Percentiles rank a stretch among this genome's conserved stretches.
Evolutionary conservation across 1,140 invertebrate species (phyloP).

Genomic region (Capitella teleta): DNA sequence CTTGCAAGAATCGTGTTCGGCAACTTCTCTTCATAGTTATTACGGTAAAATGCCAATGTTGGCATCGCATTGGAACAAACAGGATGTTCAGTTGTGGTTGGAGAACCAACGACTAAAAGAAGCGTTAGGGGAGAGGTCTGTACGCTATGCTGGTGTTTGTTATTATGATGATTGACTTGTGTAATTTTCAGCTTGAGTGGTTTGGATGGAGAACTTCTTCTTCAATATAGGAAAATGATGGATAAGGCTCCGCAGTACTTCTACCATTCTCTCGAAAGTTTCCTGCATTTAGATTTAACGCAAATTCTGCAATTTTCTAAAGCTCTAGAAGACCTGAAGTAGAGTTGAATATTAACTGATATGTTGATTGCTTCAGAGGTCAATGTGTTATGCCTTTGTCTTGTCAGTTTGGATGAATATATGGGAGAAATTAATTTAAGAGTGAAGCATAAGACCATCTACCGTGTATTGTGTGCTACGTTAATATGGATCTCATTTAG

Average conservation of each 20-base stretch:
- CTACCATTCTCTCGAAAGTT: conserved; percentile 8
- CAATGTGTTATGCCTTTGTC: too few relatives aligned
- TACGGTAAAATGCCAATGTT: too few relatives aligned
- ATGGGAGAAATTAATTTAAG: too few relatives aligned
- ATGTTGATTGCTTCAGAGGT: too few relatives aligned
- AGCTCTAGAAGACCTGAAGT: conserved; percentile 10
- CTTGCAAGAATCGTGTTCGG: not conserved
- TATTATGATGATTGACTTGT: not conserved
- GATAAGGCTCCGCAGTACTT: conserved; percentile 9
- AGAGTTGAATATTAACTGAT: too few relatives aligned
- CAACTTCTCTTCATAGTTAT: not conserved
- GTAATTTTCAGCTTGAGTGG: conserved; percentile 8
- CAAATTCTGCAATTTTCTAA: conserved; percentile 9
- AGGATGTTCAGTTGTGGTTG: too few relatives aligned
- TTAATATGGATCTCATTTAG: too few relatives aligned
- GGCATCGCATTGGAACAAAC: too few relatives aligned
- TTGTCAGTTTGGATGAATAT: too few relatives aligned
- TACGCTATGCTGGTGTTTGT: not conserved
- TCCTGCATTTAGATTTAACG: conserved; percentile 6
- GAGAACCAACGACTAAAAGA: not conserved
- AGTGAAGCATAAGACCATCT: too few relatives aligned
- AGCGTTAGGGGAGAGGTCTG: not conserved
- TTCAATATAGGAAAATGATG: conserved; percentile 10
- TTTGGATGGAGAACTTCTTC: conserved; percentile 7
- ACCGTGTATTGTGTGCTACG: too few relatives aligned